These are phyloP conservation scores for Heliconius hortense DNA, from an alignment of 2,888 invertebrate species.

Conservation along the genomic window DNA sequence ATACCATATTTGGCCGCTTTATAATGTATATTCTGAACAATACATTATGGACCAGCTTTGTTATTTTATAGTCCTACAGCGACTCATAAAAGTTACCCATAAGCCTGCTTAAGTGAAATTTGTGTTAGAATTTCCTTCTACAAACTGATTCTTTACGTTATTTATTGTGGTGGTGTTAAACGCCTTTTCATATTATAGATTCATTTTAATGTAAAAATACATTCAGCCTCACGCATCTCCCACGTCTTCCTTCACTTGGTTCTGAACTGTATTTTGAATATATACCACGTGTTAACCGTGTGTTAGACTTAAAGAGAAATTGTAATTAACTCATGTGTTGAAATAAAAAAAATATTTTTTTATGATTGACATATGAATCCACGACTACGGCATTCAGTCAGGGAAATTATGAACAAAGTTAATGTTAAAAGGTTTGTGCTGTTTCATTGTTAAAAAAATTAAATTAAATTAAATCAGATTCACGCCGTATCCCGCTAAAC, in stretches of 20 bases:
- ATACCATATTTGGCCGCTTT: conserved; percentile 24
- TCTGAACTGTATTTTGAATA: neutral
- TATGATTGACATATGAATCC: too few species aligned
- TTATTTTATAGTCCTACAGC: conserved; percentile 60
- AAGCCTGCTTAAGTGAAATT: conserved; percentile 67
- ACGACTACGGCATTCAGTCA: too few species aligned
- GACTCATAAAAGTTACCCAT: conserved; percentile 58
- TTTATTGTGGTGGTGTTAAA: conserved; percentile 27
- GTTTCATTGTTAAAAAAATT: too few species aligned
- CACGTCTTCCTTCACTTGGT: neutral
- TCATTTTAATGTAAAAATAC: neutral
- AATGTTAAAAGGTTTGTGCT: neutral
- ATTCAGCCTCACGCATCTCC: neutral
- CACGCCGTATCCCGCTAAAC: too few species aligned
- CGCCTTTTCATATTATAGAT: neutral
- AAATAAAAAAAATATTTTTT: too few species aligned
- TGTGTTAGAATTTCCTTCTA: conserved; percentile 58
- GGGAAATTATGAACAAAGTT: neutral
- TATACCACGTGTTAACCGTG: neutral
- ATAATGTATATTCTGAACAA: conserved; percentile 16
- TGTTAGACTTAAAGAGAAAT: too few species aligned
- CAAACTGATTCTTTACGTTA: conserved; percentile 54
- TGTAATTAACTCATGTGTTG: too few species aligned
- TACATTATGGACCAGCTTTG: conserved; percentile 45
- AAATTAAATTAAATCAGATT: too few species aligned